Base-by-base conservation (phyloP, 1,140 invertebrate genomes). In the Sycophaga agraensis region DNA sequence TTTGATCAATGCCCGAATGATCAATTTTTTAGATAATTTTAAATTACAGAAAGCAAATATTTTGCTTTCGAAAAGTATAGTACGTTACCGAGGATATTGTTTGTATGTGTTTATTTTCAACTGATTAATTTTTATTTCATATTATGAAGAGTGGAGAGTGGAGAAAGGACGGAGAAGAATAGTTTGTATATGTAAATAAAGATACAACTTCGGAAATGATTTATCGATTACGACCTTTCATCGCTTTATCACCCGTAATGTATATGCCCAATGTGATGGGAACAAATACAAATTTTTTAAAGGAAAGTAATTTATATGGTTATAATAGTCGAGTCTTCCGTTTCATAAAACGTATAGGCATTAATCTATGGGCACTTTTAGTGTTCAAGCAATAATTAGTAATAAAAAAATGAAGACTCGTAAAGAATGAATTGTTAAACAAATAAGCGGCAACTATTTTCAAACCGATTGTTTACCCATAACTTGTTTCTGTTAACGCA, bases 121-220 rank as follows among this genome's bases (percentile, higher is more conserved):
- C 37, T 39, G 37, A 39, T 39, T 39, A 14, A 48, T 16, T 31
- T 22, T 48, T 31, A 21, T 28, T 6, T 48, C 24, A 48, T 22
- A 5, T 22, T 51, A 21, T 51, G 11, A 31, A 31, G 28, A 31
- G 11, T 6, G 11, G 28, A 31, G 4, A 24, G 17, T 28, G 19
- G 16, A 24, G 11, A 57, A 34, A 24, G 5, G 28, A 21, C 11
- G 42, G 26, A 8, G 12, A 35, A 8, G 46, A 28, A 46, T 45
- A 56, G 40, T 35, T 56, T 45, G 16, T 56, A 48, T 28, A 17
- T 58, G 43, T 58, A 58, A 49, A 59, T 59, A 59, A 51, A 34
- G 14, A 24, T 37, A 48, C 21, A 58, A 49, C 16, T 5, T 40
- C 9, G 12, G 1, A 19, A 58, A 59, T 50, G 35, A 40, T 50